Conservation (phyloP, 2,888 invertebrate genomes). For the Agapostemon virescens region DNA sequence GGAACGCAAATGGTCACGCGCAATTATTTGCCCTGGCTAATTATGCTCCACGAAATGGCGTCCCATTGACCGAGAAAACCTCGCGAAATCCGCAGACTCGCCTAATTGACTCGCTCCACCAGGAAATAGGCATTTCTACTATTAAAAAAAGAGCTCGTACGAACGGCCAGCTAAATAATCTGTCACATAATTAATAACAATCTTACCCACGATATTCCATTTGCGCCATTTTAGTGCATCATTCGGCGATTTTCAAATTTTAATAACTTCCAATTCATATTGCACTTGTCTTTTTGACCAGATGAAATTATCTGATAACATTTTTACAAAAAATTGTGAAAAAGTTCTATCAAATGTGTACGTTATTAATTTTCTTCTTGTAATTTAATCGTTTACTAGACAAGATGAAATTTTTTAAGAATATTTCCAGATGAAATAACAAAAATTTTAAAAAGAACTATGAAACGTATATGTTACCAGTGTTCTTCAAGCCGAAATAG, state of each 20-base stretch:
- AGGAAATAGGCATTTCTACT: not conserved
- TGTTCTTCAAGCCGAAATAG: no score
- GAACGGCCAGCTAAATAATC: not conserved
- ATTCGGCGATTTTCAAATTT: not conserved
- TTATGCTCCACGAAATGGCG: conserved; percentile 5
- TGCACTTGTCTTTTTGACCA: no score
- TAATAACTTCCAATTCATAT: not conserved
- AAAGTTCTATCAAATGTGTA: no score
- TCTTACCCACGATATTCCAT: not conserved
- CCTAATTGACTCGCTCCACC: not conserved
- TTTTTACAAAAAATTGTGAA: no score
- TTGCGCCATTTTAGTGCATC: not conserved
- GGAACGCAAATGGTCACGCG: not conserved
- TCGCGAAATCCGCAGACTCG: not conserved
- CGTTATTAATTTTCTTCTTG: no score
- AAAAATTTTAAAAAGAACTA: no score
- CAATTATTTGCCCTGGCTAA: conserved; percentile 4
- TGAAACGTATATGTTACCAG: no score
- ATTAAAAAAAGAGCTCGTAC: not conserved
- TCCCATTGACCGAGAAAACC: not conserved
- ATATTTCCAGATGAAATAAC: no score
- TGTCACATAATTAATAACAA: not conserved
- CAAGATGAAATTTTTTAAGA: no score
- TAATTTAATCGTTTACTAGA: no score
- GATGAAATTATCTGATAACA: no score